Percentiles rank a stretch among this genome's conserved stretches.
These are phyloP conservation scores for Dendrolimus pini DNA, from an alignment of 2,888 invertebrate genomes.

Conservation along the genomic window DNA sequence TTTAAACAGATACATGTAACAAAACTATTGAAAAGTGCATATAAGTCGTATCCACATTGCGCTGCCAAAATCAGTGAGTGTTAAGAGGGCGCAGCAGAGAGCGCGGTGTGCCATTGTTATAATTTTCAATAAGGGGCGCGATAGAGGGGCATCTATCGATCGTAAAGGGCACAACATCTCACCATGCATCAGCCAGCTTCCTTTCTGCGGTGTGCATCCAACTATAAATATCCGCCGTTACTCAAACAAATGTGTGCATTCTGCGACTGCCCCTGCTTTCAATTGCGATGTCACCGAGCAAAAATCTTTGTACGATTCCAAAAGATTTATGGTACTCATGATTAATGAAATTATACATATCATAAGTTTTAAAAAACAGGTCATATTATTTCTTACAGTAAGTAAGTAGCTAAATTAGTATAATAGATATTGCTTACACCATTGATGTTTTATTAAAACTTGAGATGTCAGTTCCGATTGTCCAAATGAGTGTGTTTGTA, in stretches of 20 bases:
- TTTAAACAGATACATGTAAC: too few relatives aligned
- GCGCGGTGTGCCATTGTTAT: constrained; percentile 74
- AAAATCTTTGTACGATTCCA: neutral
- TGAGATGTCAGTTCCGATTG: too few relatives aligned
- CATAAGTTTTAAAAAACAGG: too few relatives aligned
- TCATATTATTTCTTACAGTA: too few relatives aligned
- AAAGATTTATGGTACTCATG: neutral
- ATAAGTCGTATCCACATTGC: constrained; percentile 50
- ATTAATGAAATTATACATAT: neutral
- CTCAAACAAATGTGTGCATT: constrained; percentile 20
- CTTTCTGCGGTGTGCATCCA: constrained; percentile 60
- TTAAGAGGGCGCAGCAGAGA: constrained; percentile 62
- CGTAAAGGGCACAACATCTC: constrained; percentile 38
- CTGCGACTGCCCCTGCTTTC: neutral
- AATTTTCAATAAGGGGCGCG: constrained; percentile 76
- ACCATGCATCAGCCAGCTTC: constrained; percentile 43
- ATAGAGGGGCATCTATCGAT: constrained; percentile 73
- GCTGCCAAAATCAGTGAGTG: constrained; percentile 72
- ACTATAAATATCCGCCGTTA: constrained; percentile 59
- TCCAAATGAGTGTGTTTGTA: too few relatives aligned
- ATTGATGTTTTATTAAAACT: too few relatives aligned
- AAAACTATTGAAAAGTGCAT: neutral
- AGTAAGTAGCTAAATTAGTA: too few relatives aligned
- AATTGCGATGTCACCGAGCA: neutral
- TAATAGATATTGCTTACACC: too few relatives aligned